phyloP scores from a whole-genome alignment of 1,140 invertebrate species.

The Brachionus rubens region DNA sequence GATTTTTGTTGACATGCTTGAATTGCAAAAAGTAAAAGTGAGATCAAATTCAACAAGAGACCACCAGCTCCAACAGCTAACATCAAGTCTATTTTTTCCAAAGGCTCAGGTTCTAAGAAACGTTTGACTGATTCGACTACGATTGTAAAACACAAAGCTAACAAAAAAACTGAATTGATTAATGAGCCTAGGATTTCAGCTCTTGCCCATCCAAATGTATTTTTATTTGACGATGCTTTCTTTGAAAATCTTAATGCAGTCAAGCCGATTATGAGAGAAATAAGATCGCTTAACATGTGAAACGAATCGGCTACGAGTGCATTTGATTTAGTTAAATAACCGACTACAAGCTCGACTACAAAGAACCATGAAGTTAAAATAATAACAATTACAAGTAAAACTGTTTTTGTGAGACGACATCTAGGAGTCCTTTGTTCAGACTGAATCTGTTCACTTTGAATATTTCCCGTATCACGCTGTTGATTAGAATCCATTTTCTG shows the following conservation, averaged over 20 bases:
- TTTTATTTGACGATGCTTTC: slow-evolving; percentile 56
- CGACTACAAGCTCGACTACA: slow-evolving; percentile 63
- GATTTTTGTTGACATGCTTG: neutral
- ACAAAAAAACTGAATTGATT: slow-evolving; percentile 65
- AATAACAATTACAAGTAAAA: neutral
- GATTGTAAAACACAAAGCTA: slow-evolving; percentile 65
- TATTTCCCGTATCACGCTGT: too few relatives aligned
- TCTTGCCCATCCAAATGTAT: slow-evolving; percentile 65
- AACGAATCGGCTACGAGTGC: slow-evolving; percentile 65
- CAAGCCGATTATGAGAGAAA: slow-evolving; percentile 62
- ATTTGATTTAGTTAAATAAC: slow-evolving; percentile 64
- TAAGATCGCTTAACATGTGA: slow-evolving; percentile 65
- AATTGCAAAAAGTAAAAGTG: neutral
- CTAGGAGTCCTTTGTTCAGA: too few relatives aligned
- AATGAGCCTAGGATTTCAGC: slow-evolving; percentile 65
- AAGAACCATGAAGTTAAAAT: slow-evolving; percentile 58
- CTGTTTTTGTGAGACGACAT: neutral
- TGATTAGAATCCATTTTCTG: too few relatives aligned
- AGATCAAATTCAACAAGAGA: neutral
- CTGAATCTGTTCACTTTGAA: too few relatives aligned
- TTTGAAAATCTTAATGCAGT: slow-evolving; percentile 55
- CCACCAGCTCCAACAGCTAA: neutral
- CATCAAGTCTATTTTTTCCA: slow-evolving; percentile 47
- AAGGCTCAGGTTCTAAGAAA: slow-evolving; percentile 47
- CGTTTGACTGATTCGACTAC: slow-evolving; percentile 62